A percentile compares a stretch with the other conserved stretches of the same genome.
Evolutionary conservation across 2,888 invertebrate species (phyloP).

Genomic region (Temnothorax ravouxi): DNA sequence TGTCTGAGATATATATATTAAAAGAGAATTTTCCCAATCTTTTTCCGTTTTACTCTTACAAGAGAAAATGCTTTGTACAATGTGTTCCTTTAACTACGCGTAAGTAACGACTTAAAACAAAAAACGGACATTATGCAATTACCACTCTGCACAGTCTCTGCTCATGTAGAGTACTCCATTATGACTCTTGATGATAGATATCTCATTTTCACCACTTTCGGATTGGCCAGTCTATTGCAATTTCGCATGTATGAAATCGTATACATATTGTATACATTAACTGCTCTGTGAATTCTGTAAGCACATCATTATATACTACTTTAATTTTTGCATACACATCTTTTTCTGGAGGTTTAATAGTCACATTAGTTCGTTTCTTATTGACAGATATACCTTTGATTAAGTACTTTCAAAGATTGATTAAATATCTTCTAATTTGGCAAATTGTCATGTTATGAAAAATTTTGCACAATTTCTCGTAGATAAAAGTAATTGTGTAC

Average conservation of each 20-base stretch:
- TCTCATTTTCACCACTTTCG: constrained; percentile 79
- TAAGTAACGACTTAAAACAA: constrained; percentile 35
- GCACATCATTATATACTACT: constrained; percentile 79
- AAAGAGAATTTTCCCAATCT: constrained; percentile 22
- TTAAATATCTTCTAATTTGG: background rate
- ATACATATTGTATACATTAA: constrained; percentile 81
- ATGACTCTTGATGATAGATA: constrained; percentile 75
- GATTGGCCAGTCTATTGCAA: constrained; percentile 78
- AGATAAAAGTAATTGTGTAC: background rate
- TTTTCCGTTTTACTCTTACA: constrained; percentile 68
- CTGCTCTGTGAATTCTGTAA: constrained; percentile 82
- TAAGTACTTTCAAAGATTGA: background rate
- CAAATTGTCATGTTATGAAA: background rate
- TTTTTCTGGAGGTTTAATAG: constrained; percentile 33
- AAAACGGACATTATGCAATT: constrained; percentile 71
- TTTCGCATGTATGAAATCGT: constrained; percentile 79
- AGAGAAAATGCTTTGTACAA: constrained; percentile 80
- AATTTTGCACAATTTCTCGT: background rate
- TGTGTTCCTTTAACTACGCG: constrained; percentile 64
- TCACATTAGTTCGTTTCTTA: background rate
- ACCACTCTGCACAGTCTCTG: constrained; percentile 79
- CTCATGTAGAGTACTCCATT: constrained; percentile 76
- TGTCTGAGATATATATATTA: background rate
- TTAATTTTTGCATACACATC: constrained; percentile 67
- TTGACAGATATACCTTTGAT: background rate